Evolutionary conservation across 2,113 vertebrate genomes (phyloP).

Genomic region (Neotoma lepida): DNA sequence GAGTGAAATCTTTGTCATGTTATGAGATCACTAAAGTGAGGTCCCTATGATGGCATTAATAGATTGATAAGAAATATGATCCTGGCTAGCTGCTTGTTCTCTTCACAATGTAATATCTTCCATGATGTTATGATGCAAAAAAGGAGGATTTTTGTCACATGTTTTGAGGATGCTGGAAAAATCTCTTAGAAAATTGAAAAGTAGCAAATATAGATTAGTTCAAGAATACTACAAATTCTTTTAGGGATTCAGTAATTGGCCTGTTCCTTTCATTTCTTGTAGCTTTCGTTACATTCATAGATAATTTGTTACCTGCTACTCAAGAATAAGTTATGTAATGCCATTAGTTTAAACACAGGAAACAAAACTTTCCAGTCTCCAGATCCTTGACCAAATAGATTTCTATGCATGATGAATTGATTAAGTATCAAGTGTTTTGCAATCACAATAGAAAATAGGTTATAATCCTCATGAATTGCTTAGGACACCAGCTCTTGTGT

Average conservation of each 20-base stretch:
- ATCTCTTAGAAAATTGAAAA: neutral
- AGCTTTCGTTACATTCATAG: neutral
- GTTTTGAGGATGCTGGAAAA: no score
- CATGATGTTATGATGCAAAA: neutral
- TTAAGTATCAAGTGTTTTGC: neutral
- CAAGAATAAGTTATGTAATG: neutral
- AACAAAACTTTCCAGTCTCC: neutral
- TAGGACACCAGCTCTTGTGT: neutral
- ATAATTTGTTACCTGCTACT: neutral
- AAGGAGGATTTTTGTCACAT: neutral
- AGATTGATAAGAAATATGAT: neutral
- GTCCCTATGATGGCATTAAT: accelerated
- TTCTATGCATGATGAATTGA: neutral
- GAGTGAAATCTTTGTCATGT: no score
- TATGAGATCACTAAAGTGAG: neutral
- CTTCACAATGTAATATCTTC: neutral
- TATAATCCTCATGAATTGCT: no score
- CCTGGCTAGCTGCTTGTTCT: neutral
- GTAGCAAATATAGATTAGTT: neutral
- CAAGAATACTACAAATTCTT: neutral
- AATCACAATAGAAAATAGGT: neutral
- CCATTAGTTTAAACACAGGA: neutral
- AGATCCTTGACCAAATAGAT: neutral
- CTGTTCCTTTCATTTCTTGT: neutral
- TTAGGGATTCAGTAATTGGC: neutral